phyloP scores from a whole-genome alignment of 2,113 vertebrate species.

The Limanda limanda region DNA sequence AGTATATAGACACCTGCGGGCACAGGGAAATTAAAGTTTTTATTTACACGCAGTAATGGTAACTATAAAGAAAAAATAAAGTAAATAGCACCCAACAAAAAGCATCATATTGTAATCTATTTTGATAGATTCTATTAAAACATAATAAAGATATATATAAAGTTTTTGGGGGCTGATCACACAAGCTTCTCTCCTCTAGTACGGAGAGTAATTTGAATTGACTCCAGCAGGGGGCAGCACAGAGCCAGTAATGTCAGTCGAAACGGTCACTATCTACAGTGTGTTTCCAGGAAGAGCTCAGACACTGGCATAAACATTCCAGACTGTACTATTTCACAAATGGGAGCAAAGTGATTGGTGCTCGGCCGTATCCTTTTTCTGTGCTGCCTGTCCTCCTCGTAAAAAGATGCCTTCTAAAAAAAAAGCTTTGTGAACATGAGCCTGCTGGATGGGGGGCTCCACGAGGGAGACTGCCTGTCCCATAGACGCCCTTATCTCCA shows the following conservation, averaged over 20 bases:
- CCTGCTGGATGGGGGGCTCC: not conserved
- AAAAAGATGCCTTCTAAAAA: not conserved
- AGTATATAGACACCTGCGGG: slow-evolving; percentile 91
- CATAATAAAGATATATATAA: too few relatives aligned
- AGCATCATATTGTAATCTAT: too few relatives aligned
- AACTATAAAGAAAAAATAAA: not conserved
- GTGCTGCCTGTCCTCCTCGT: not conserved
- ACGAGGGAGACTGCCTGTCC: not conserved
- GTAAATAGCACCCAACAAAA: too few relatives aligned
- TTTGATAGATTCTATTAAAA: too few relatives aligned
- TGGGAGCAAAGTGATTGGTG: slow-evolving; percentile 5
- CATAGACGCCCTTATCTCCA: not conserved
- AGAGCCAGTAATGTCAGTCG: not conserved
- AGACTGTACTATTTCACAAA: slow-evolving; percentile 26
- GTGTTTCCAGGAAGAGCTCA: not conserved
- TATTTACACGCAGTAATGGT: not conserved
- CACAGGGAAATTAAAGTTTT: not conserved
- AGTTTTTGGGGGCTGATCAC: not conserved
- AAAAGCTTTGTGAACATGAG: not conserved
- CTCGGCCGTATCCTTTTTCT: not conserved
- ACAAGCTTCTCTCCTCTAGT: not conserved
- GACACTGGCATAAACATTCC: not conserved
- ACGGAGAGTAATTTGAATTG: not conserved
- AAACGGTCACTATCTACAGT: not conserved
- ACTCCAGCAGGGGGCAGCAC: slow-evolving; percentile 67